phyloP scores from a whole-genome alignment of 2,113 vertebrate species.

The Esox niger region DNA sequence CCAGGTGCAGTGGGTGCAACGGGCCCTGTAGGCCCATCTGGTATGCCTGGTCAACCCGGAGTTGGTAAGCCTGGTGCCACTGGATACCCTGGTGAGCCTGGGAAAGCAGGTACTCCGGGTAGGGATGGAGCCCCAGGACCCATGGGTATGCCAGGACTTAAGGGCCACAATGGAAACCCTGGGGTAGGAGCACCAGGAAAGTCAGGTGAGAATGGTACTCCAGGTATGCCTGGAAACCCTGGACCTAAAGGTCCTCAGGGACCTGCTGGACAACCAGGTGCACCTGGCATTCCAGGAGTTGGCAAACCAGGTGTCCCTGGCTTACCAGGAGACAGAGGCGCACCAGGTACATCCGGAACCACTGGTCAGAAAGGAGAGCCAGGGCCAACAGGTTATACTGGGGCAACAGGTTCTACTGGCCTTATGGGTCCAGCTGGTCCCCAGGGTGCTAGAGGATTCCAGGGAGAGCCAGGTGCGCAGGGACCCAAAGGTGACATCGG shows the following conservation, averaged over 20 bases:
- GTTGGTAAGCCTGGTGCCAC: conserved; percentile 80
- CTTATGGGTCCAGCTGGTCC: conserved; percentile 66
- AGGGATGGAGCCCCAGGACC: conserved; percentile 80
- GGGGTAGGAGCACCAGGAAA: conserved; percentile 75
- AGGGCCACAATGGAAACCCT: conserved; percentile 76
- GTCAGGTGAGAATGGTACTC: conserved; percentile 70
- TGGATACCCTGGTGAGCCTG: conserved; percentile 87
- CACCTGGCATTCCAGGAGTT: conserved; percentile 70
- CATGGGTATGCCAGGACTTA: conserved; percentile 77
- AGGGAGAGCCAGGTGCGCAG: conserved; percentile 63
- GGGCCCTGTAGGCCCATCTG: conserved; percentile 83
- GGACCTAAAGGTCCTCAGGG: conserved; percentile 72
- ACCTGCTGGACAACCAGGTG: conserved; percentile 67
- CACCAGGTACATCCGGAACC: conserved; percentile 66
- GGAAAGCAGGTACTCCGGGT: conserved; percentile 82
- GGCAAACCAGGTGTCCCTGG: conserved; percentile 73
- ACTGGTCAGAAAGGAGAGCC: conserved; percentile 76
- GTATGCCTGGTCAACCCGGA: conserved; percentile 80
- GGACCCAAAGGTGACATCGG: conserved; percentile 79
- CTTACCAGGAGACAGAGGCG: conserved; percentile 68
- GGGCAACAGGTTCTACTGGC: conserved; percentile 64
- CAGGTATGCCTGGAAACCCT: conserved; percentile 66
- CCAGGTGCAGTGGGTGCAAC: conserved; percentile 79
- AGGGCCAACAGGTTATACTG: conserved; percentile 70
- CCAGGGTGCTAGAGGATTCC: conserved; percentile 72